Evolutionary conservation across 2,888 invertebrate species (phyloP).

Genomic region (Gibbula magus): DNA sequence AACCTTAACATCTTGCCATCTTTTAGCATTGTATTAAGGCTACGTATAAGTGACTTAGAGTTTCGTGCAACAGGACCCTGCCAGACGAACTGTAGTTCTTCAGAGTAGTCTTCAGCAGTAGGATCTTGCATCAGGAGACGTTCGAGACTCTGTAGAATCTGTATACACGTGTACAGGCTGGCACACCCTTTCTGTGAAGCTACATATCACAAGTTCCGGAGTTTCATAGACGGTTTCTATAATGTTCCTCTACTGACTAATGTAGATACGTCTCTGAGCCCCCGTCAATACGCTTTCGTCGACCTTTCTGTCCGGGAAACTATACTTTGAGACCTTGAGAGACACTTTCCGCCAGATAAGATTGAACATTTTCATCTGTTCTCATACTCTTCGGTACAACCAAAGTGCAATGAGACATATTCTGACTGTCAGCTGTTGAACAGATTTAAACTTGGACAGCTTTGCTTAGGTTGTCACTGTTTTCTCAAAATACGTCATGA

Average conservation of each 20-base stretch:
- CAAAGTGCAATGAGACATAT: neutral
- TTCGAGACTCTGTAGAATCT: neutral
- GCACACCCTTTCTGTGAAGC: neutral
- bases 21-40: too few relatives aligned
- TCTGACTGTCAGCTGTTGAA: conserved; percentile 19
- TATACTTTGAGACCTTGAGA: neutral
- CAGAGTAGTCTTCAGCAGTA: neutral
- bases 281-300: neutral
- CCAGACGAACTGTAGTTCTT: neutral
- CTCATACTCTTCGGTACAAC: neutral
- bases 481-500: neutral
- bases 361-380: neutral
- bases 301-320: neutral
- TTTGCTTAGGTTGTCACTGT: neutral
- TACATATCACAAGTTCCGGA: too few relatives aligned
- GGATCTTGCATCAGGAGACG: neutral
- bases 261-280: neutral
- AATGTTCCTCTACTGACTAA: neutral
- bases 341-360: too few relatives aligned
- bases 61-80: too few relatives aligned
- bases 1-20: too few relatives aligned
- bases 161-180: conserved; percentile 25
- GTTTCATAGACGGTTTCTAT: neutral
- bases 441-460: conserved; percentile 7
- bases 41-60: too few relatives aligned